Conservation (phyloP, 2,797 vertebrate genomes). For the Hyperoplus lanceolatus region DNA sequence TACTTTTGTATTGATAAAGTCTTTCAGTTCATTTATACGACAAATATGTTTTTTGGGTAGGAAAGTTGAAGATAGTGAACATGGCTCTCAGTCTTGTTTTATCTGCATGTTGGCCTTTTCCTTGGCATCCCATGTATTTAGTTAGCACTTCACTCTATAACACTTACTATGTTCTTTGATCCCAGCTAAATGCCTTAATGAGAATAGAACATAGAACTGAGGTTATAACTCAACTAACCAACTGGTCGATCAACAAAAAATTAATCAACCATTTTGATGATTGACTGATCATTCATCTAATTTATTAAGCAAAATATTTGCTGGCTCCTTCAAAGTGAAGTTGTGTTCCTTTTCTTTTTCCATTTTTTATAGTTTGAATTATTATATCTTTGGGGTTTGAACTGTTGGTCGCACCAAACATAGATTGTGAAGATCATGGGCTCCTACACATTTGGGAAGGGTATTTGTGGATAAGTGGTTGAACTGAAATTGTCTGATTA, state of each 20-base stretch:
- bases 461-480: not conserved
- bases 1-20: not conserved
- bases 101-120: conserved; percentile 5
- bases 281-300: not conserved
- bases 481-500: not conserved
- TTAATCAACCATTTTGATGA: not conserved
- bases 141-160: not conserved
- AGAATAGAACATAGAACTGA: not conserved
- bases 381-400: not conserved
- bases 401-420: not conserved
- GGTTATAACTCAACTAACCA: not conserved
- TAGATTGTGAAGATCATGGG: not conserved
- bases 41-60: not conserved
- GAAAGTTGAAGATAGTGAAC: conserved; percentile 1
- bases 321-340: not conserved
- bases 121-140: conserved; percentile 1
- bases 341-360: not conserved
- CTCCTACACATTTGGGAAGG: not conserved
- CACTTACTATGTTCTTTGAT: conserved; percentile 2
- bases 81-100: not conserved
- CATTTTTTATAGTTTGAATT: not conserved
- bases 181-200: not conserved
- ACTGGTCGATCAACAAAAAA: not conserved
- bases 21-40: not conserved
- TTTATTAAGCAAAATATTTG: not conserved